Evolutionary conservation across 2,113 vertebrate species (phyloP), one percentile per base, ranked within the genome.

Genomic region (Marmota flaviventris): DNA sequence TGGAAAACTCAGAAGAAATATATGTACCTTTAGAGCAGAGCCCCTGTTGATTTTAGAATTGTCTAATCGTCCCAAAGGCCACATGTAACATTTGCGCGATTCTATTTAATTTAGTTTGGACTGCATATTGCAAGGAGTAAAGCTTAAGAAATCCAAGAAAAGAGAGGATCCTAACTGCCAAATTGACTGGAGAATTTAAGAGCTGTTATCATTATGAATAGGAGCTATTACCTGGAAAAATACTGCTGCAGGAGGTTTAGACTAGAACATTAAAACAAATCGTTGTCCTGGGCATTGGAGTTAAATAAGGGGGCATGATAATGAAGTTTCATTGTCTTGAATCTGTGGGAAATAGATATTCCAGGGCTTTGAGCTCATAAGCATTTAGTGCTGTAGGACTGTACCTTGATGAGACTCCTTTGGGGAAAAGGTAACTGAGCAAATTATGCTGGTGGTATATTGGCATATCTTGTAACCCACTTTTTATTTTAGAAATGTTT

Each of bases 401-500:
- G 72, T 67, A 93, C 83, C 92, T 92, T 73, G 39, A 79, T 72
- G 91, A 98, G 94, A 82, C 85, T 91, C 97, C 97, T 98, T 96
- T 94, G 93, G 97, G 98, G 91, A 97, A 97, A 96, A 98, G 96
- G 93, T 85, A 97, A 94, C 51, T 76, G 94, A 98, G 95, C 97
- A 98, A 98, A 98, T 98, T 98, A 96, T 83, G 96, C 91, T 96
- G 51, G 11, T 96, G 65, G 93, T 97, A 97, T 95, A 91, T 27
- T 97, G 86, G 94, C 97, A 94, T 84, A 95, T 94, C 98, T 98
- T 98, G 95, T 98, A 98, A 99, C 98, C 97, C 95, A 98, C 65
- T 98, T 98, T 96, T 97, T 98, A 98, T 98, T 98, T 99, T 99
- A 99, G 98, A 98, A 98, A 97, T 98, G 95, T 96, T 98, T 98